phyloP scores from a whole-genome alignment of 2,888 invertebrate genomes.

The Ennomos erosarius region DNA sequence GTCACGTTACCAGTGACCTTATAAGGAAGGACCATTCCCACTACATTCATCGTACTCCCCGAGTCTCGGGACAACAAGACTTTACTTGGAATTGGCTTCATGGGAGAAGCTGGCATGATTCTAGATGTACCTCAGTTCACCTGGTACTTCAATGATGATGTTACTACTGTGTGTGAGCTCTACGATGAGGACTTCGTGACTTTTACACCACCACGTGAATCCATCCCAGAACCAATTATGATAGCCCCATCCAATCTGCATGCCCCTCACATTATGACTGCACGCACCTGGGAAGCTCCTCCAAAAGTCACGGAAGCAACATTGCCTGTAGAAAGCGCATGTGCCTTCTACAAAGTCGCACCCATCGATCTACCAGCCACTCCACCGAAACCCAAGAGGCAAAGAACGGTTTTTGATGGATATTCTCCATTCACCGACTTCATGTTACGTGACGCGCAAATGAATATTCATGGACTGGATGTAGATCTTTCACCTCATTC shows the following conservation, averaged over 20 bases:
- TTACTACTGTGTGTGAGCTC: not conserved
- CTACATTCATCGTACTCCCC: not conserved
- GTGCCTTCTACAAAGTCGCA: not conserved
- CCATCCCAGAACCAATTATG: no score
- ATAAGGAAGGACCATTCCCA: not conserved
- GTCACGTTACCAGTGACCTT: not conserved
- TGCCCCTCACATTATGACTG: not conserved
- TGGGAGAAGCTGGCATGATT: not conserved
- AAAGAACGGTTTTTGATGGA: not conserved
- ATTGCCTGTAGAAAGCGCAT: not conserved
- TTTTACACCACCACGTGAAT: not conserved
- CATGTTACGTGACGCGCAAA: no score
- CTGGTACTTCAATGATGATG: not conserved
- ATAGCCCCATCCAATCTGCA: not conserved
- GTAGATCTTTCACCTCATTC: no score
- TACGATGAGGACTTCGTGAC: not conserved
- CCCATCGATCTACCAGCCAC: not conserved
- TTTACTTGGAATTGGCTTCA: not conserved
- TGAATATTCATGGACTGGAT: no score
- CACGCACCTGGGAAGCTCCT: not conserved
- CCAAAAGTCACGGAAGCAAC: not conserved
- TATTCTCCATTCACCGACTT: not conserved
- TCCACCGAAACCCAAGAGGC: not conserved
- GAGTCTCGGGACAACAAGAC: not conserved
- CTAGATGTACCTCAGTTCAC: not conserved